Evolutionary conservation across 2,113 vertebrate species (phyloP).

Genomic region (Craseonycteris thonglongyai): DNA sequence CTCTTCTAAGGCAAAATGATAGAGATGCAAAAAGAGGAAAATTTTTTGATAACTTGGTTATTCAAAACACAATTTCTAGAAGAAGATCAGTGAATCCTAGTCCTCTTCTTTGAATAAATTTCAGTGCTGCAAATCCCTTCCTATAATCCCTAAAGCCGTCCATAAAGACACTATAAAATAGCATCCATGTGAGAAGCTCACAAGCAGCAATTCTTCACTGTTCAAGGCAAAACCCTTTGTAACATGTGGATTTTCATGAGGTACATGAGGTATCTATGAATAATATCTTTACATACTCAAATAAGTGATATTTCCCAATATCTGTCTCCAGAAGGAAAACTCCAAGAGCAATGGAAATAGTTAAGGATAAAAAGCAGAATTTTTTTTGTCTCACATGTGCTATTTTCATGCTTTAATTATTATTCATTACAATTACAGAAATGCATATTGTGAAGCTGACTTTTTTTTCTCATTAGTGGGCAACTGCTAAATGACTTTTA

Average conservation of each 20-base stretch:
- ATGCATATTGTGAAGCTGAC: neutral
- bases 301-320: neutral
- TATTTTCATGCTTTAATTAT: neutral
- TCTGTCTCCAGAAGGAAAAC: neutral
- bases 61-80: neutral
- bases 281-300: neutral
- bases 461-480: neutral
- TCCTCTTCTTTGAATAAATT: neutral
- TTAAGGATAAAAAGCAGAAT: neutral
- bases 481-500: neutral
- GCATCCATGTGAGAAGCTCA: neutral
- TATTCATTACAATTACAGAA: neutral
- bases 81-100: neutral
- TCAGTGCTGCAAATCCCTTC: neutral
- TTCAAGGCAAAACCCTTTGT: neutral
- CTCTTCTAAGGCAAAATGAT: neutral
- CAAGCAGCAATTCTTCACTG: neutral
- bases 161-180: neutral
- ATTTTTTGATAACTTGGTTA: neutral
- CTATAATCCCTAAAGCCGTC: neutral
- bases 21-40: neutral
- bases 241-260: neutral
- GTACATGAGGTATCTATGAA: neutral
- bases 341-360: neutral
- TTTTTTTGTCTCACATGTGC: neutral